A percentile compares a stretch with the other conserved stretches of the same genome.
phyloP scores from a whole-genome alignment of 2,888 invertebrate species.

The Athripsodes cinereus region DNA sequence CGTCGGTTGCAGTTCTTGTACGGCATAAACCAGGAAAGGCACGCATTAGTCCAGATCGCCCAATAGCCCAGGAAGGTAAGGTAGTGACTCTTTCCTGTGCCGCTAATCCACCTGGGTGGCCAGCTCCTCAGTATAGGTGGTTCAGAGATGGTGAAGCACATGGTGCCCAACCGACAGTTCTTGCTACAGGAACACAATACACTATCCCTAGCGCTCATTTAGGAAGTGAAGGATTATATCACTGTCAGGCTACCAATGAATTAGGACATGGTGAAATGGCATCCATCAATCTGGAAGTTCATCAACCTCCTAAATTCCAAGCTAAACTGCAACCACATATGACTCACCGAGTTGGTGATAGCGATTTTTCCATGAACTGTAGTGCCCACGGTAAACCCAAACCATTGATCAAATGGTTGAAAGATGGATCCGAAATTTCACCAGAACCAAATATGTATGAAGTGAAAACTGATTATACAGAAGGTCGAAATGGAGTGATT shows the following conservation, averaged over 20 bases:
- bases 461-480: slow-evolving; percentile 70
- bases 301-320: slow-evolving; percentile 82
- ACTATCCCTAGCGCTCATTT: slow-evolving; percentile 81
- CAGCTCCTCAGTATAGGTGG: slow-evolving; percentile 85
- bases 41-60: slow-evolving; percentile 74
- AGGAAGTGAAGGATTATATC: slow-evolving; percentile 82
- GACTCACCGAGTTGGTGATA: slow-evolving; percentile 72
- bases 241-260: slow-evolving; percentile 86
- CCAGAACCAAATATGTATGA: slow-evolving; percentile 74
- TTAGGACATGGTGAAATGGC: slow-evolving; percentile 81
- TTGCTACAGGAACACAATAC: slow-evolving; percentile 75
- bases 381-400: slow-evolving; percentile 85
- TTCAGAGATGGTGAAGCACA: slow-evolving; percentile 66
- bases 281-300: slow-evolving; percentile 76
- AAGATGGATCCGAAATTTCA: slow-evolving; percentile 74
- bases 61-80: slow-evolving; percentile 77
- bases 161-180: slow-evolving; percentile 56
- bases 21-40: slow-evolving; percentile 83
- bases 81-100: slow-evolving; percentile 79
- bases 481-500: slow-evolving; percentile 71
- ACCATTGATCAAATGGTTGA: slow-evolving; percentile 79
- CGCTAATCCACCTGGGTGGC: slow-evolving; percentile 89
- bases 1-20: slow-evolving; percentile 75
- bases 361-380: slow-evolving; percentile 73
- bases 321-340: slow-evolving; percentile 77